Evolutionary conservation across 1,140 invertebrate genomes (phyloP), one percentile per base, ranked within the genome.

Genomic region (Tigriopus japonicus): DNA sequence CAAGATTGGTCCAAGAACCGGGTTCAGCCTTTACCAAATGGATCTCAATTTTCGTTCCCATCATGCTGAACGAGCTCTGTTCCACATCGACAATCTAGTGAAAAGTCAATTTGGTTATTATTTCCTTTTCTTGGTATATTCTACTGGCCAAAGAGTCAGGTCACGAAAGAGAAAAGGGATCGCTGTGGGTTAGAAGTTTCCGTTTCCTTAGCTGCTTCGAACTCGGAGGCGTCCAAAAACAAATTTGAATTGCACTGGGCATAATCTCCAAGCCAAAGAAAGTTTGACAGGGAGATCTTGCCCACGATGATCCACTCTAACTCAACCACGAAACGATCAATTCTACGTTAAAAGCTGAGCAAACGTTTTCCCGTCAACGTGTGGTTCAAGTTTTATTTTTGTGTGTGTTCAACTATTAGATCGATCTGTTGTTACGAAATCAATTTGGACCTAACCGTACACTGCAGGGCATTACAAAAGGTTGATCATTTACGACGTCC

Each of bases 31-130:
- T 97, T 63, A 81, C 85, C 67, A 98, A 68, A 66, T 86, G 90
- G 12, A 98, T 85, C 74, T 98, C 94, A 17, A 96, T 81, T 80
- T 98, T 98, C n/a, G 90, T 85, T 53, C 83, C 83, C 63, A 83
- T 75, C 81, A 96, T 15, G 24, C 14, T 24, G 43, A 21, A 15
- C 6, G 5, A 10, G 15, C 21, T 41, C 42, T 58, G 75, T 42
- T 72, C 71, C 14, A 86, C 75, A 69, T 82, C 75, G 17, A 88
- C 74, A 56, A 86, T 74, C 85, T 87, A 64, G 60, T 74, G 71
- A 63, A 67, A 62, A 19, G 21, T 2, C 28, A 9, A 35, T 35
- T 35, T 35, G 28, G 28, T 35, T 35, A 35, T 35, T 35, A 35
- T 35, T 35, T 35, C 28, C 28, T 35, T 35, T 35, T 35, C 28